Evolutionary conservation across 1,140 invertebrate genomes (phyloP).

Genomic region (Daktulosphaira vitifoliae): DNA sequence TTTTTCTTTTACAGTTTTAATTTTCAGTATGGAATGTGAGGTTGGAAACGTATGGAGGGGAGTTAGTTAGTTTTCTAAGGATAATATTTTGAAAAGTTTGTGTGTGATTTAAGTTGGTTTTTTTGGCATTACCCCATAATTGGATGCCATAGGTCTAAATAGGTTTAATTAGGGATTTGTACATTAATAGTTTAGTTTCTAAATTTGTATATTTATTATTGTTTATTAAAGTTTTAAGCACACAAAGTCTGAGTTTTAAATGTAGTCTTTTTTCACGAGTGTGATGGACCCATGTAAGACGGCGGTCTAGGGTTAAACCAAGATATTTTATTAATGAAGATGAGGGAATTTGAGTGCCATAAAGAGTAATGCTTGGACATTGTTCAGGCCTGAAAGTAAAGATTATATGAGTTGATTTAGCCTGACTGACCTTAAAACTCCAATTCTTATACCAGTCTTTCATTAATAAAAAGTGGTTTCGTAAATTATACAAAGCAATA

Average conservation of each 20-base stretch:
- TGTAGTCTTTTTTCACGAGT: not conserved
- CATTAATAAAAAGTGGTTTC: conserved; percentile 35
- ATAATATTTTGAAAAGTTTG: conserved; percentile 34
- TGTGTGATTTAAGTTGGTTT: conserved; percentile 38
- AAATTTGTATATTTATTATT: conserved; percentile 36
- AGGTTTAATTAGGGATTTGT: conserved; percentile 40
- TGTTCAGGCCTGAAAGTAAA: conserved; percentile 38
- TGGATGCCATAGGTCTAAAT: conserved; percentile 41
- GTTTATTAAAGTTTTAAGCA: conserved; percentile 8
- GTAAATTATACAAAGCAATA: conserved; percentile 36
- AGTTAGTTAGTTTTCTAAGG: not conserved
- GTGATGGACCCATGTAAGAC: conserved; percentile 15
- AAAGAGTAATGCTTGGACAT: not conserved
- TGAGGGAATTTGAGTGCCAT: not conserved
- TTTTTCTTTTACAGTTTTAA: not conserved
- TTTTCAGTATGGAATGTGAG: not conserved
- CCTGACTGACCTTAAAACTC: conserved; percentile 39
- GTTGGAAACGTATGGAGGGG: conserved; percentile 3
- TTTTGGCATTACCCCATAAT: conserved; percentile 41
- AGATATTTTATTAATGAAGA: not conserved
- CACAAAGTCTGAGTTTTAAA: not conserved
- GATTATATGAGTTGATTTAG: conserved; percentile 39
- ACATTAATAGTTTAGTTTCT: conserved; percentile 40
- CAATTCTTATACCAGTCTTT: conserved; percentile 37
- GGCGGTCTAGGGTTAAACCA: conserved; percentile 5